Evolutionary conservation across 2,113 vertebrate species (phyloP).

Genomic region (Illadopsis cleaveri): DNA sequence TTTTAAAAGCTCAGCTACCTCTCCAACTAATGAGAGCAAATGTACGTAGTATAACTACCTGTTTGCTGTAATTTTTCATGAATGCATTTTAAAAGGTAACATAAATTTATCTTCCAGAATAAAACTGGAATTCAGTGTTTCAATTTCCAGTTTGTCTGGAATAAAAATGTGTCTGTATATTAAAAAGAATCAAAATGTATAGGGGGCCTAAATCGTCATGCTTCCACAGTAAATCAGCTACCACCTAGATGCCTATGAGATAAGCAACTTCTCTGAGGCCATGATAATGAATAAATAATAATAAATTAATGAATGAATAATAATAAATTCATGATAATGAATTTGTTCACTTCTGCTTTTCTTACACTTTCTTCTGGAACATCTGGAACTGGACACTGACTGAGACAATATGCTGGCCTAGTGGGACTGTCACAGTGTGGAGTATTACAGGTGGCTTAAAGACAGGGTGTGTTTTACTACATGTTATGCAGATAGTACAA

Average conservation of each 20-base stretch:
- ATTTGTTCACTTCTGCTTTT: not conserved
- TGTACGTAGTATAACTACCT: not conserved
- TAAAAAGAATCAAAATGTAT: not conserved
- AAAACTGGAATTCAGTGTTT: not conserved
- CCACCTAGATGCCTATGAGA: not conserved
- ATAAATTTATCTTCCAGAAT: not conserved
- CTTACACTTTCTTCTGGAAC: not conserved
- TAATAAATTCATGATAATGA: not conserved
- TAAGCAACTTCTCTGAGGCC: not conserved
- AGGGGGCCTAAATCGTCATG: not conserved
- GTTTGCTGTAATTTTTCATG: not conserved
- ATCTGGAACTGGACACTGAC: not conserved
- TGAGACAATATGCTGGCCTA: not conserved
- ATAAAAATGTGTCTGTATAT: not conserved
- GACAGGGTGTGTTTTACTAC: not conserved
- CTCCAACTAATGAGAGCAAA: not conserved
- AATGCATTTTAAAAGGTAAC: not conserved
- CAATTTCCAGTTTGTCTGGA: not conserved
- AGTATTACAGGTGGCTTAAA: not conserved
- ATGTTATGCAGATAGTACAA: not conserved
- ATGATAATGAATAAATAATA: not conserved
- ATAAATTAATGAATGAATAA: too few relatives aligned
- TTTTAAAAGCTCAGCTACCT: not conserved
- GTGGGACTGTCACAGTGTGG: not conserved
- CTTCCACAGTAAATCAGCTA: not conserved